Evolutionary conservation across 1,140 invertebrate species (phyloP).

Genomic region (Cardiocondyla obscurior): DNA sequence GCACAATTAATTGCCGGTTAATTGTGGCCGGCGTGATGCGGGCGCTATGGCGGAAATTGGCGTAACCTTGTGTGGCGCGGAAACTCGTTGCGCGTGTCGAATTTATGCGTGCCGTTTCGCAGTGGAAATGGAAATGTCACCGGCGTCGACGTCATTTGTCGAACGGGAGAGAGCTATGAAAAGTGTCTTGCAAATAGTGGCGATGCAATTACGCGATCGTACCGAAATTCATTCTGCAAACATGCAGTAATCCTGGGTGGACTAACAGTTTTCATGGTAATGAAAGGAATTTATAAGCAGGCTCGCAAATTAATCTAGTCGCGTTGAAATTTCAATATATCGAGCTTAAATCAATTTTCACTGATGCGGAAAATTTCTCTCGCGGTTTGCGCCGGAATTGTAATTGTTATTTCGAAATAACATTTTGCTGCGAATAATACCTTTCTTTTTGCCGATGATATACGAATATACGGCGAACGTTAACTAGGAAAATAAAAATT

Average conservation of each 20-base stretch:
- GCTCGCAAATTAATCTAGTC: constrained; percentile 30
- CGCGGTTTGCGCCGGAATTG: not conserved
- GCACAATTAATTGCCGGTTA: constrained; percentile 60
- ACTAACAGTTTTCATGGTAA: constrained; percentile 18
- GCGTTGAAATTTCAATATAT: constrained; percentile 38
- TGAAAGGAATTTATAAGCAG: constrained; percentile 51
- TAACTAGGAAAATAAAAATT: constrained; percentile 10
- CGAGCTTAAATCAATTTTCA: constrained; percentile 41
- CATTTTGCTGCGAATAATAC: not conserved
- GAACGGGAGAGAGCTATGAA: constrained; percentile 29
- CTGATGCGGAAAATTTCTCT: constrained; percentile 16
- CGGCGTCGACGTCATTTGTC: constrained; percentile 23
- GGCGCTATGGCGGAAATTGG: constrained; percentile 61
- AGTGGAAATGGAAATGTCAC: constrained; percentile 46
- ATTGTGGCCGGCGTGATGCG: constrained; percentile 63
- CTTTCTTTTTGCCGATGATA: not conserved
- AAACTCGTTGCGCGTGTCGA: constrained; percentile 63
- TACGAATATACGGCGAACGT: not conserved
- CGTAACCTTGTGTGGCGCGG: constrained; percentile 49
- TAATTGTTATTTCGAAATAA: constrained; percentile 24
- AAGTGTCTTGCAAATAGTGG: constrained; percentile 50
- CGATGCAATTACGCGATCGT: constrained; percentile 38
- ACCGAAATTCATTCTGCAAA: constrained; percentile 30
- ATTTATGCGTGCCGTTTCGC: constrained; percentile 58
- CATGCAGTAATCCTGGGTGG: constrained; percentile 18